Percentiles rank a stretch among this genome's conserved stretches.
Conservation (phyloP, 2,888 invertebrate species). For the Teinopalpus imperialis region DNA sequence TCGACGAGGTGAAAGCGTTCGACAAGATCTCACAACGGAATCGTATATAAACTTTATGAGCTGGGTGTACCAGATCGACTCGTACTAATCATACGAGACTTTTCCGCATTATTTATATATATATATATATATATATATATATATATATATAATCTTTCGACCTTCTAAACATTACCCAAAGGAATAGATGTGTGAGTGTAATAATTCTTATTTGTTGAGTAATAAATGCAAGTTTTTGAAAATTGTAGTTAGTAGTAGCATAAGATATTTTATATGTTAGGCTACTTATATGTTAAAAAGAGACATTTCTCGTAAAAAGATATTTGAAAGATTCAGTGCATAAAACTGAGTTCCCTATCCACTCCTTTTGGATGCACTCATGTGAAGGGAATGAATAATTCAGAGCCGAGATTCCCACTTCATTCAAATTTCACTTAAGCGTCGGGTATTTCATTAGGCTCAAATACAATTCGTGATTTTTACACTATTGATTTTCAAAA, state of each 20-base stretch:
- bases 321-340: conserved; percentile 22
- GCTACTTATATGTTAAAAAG: conserved; percentile 19
- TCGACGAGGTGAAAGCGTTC: too few relatives aligned
- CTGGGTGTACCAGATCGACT: too few relatives aligned
- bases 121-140: too few relatives aligned
- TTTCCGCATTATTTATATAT: too few relatives aligned
- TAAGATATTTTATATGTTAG: conserved; percentile 8
- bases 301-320: conserved; percentile 11
- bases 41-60: too few relatives aligned
- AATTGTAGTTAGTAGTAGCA: neutral
- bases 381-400: conserved; percentile 26
- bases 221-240: too few relatives aligned
- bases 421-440: conserved; percentile 26
- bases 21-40: too few relatives aligned
- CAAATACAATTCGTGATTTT: conserved; percentile 44
- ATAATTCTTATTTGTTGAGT: too few relatives aligned
- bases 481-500: conserved; percentile 47
- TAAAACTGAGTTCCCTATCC: conserved; percentile 15
- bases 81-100: too few relatives aligned
- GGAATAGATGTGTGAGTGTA: too few relatives aligned
- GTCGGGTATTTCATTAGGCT: conserved; percentile 48
- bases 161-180: too few relatives aligned
- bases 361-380: conserved; percentile 20
- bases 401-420: conserved; percentile 24
- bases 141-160: too few relatives aligned